These are phyloP conservation scores for Sebastes flavidus DNA, from an alignment of 2,797 vertebrate species.

Conservation along the genomic window DNA sequence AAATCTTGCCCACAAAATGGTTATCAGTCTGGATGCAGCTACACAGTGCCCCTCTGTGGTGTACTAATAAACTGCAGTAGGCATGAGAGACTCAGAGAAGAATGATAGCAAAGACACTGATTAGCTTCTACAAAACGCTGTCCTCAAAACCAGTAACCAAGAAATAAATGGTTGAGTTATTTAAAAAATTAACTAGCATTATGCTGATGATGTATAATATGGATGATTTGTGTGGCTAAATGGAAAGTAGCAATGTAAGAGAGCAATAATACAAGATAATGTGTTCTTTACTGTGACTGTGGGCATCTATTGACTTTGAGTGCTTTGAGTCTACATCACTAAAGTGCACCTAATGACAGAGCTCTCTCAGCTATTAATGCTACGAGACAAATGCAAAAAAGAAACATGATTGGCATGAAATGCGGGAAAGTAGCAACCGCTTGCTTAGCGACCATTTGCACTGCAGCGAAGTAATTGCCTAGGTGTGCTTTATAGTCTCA, in stretches of 20 bases:
- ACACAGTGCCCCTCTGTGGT: constrained; percentile 76
- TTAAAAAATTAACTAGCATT: constrained; percentile 1
- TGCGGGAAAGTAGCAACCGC: constrained; percentile 10
- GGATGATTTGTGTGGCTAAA: constrained; percentile 4
- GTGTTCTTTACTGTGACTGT: background rate
- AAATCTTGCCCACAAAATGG: constrained; percentile 9
- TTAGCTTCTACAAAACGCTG: background rate
- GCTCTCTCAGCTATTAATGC: constrained; percentile 15
- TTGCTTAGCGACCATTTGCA: constrained; percentile 34
- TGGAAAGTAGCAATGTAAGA: background rate
- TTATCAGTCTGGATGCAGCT: constrained; percentile 20
- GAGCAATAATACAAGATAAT: constrained; percentile 1
- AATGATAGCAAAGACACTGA: background rate
- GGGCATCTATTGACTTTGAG: background rate
- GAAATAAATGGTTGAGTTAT: background rate
- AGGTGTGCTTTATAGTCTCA: constrained; percentile 19
- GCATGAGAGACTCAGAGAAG: background rate
- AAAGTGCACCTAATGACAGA: constrained; percentile 42
- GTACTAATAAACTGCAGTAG: constrained; percentile 11
- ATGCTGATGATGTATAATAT: constrained; percentile 1
- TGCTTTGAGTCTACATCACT: constrained; percentile 3
- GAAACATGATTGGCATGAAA: constrained; percentile 23
- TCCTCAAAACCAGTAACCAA: background rate
- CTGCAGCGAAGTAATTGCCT: constrained; percentile 19
- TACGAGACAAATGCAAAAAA: constrained; percentile 22